Percentiles rank a stretch among this genome's conserved stretches.
These are phyloP conservation scores for Silvanus unidentatus DNA, from an alignment of 2,888 invertebrate species.

Conservation along the genomic window DNA sequence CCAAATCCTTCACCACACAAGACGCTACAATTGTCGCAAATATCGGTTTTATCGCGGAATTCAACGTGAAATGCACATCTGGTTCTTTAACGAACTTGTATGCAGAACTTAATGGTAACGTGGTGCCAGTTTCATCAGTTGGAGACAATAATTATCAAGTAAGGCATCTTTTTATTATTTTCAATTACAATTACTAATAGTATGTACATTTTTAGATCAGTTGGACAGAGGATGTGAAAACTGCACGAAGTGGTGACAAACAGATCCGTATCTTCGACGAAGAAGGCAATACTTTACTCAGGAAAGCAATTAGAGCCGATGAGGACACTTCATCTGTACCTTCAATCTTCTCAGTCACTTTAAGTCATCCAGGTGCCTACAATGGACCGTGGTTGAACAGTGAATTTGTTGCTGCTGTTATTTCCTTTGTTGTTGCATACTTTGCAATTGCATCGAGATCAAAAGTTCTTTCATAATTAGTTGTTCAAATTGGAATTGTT, in stretches of 20 bases:
- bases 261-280: conserved; percentile 82
- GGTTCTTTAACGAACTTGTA: conserved; percentile 62
- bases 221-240: conserved; percentile 84
- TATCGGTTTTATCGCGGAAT: conserved; percentile 88
- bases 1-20: conserved; percentile 82
- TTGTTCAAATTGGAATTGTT: conserved; percentile 10
- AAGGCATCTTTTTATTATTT: conserved; percentile 37
- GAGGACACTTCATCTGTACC: conserved; percentile 63
- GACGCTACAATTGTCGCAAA: conserved; percentile 88
- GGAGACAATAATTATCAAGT: conserved; percentile 82
- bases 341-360: conserved; percentile 63
- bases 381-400: conserved; percentile 90
- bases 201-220: conserved; percentile 65
- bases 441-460: conserved; percentile 79
- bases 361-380: conserved; percentile 76
- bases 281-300: conserved; percentile 81
- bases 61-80: conserved; percentile 74
- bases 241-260: conserved; percentile 75
- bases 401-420: conserved; percentile 77
- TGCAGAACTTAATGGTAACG: conserved; percentile 81
- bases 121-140: conserved; percentile 76
- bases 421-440: conserved; percentile 76
- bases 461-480: conserved; percentile 51
- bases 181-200: too few relatives aligned
- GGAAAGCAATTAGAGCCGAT: conserved; percentile 72